Percentiles rank a stretch among this genome's conserved stretches.
Conservation (phyloP, 2,888 invertebrate genomes). For the Agrilus cyanescens region DNA sequence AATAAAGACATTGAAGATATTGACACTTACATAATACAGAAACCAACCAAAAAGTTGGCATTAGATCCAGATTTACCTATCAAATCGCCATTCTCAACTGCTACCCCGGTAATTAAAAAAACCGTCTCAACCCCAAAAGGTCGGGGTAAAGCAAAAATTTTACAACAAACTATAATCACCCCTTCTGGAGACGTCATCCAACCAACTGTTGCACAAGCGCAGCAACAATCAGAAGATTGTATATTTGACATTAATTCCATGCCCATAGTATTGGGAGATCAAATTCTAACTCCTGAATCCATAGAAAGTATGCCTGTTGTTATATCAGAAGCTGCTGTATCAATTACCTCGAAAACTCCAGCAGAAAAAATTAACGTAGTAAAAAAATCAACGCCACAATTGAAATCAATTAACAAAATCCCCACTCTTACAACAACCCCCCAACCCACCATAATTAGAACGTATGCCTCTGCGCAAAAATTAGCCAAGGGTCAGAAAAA, state of each 20-base stretch:
- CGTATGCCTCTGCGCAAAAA: constrained; percentile 13
- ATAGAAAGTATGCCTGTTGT: constrained; percentile 59
- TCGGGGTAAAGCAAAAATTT: constrained; percentile 30
- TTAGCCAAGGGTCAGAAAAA: constrained; percentile 14
- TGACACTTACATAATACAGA: constrained; percentile 32
- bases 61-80: constrained; percentile 4
- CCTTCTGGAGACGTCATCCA: constrained; percentile 31
- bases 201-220: constrained; percentile 13
- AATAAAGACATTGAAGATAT: constrained; percentile 32
- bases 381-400: constrained; percentile 19
- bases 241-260: constrained; percentile 64
- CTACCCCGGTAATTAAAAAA: background rate
- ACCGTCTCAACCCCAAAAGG: constrained; percentile 3
- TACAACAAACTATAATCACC: constrained; percentile 35
- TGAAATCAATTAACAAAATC: constrained; percentile 20
- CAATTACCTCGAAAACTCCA: constrained; percentile 14
- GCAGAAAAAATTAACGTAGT: constrained; percentile 10
- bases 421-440: constrained; percentile 7
- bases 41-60: constrained; percentile 19
- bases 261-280: constrained; percentile 64
- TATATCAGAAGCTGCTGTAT: constrained; percentile 25
- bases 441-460: constrained; percentile 10
- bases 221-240: constrained; percentile 32
- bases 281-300: constrained; percentile 53
- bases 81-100: constrained; percentile 1